Evolutionary conservation across 2,888 invertebrate genomes (phyloP).

Genomic region (Arrhopalites spinosus): DNA sequence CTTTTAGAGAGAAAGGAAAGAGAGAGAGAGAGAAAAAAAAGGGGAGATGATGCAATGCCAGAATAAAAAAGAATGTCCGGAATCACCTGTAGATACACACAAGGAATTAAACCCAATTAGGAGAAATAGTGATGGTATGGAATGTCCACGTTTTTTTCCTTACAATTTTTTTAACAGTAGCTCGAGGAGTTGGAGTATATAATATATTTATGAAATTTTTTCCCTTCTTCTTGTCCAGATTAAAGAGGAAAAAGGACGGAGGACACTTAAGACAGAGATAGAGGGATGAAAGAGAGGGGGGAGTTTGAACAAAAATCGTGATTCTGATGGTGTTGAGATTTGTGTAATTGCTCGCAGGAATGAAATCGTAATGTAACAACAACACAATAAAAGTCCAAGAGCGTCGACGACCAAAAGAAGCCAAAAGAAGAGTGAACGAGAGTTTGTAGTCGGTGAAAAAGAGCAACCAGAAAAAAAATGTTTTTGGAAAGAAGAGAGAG

Average conservation of each 20-base stretch:
- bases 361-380: slow-evolving; percentile 33
- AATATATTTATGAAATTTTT: no score
- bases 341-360: slow-evolving; percentile 40
- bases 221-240: no score
- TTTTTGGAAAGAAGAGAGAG: neutral
- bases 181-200: slow-evolving; percentile 5
- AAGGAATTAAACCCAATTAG: slow-evolving; percentile 32
- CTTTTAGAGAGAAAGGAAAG: neutral
- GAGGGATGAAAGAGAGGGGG: slow-evolving; percentile 33
- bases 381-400: slow-evolving; percentile 26
- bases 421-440: neutral
- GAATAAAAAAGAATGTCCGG: neutral
- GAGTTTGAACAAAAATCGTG: slow-evolving; percentile 40
- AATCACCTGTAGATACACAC: slow-evolving; percentile 13
- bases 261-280: slow-evolving; percentile 16
- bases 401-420: slow-evolving; percentile 7
- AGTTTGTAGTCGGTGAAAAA: slow-evolving; percentile 13
- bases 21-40: no score
- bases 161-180: slow-evolving; percentile 4
- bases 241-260: slow-evolving; percentile 32
- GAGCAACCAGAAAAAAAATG: neutral
- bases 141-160: slow-evolving; percentile 7
- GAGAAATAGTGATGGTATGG: slow-evolving; percentile 14
- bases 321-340: slow-evolving; percentile 43
- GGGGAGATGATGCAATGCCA: neutral